Percentiles rank a stretch among this genome's conserved stretches.
These are phyloP conservation scores for human DNA, from an alignment of 2,113 vertebrate species.

Conservation along the genomic window GRCh38 chr12:125783501-125784000, in stretches of 20 bases:
- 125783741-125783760: background rate
- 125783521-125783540: too few relatives aligned
- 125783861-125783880: background rate
- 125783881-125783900: accelerated
- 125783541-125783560: background rate
- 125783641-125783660: background rate
- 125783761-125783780: background rate
- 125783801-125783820: background rate
- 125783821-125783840: background rate
- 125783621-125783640: too few relatives aligned
- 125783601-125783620: accelerated
- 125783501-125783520: too few relatives aligned
- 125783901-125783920: too few relatives aligned
- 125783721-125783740: accelerated
- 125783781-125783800: too few relatives aligned
- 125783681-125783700: background rate
- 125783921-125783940: background rate
- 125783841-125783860: background rate
- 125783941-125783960: too few relatives aligned
- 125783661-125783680: background rate
- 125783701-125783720: background rate
- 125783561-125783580: background rate
- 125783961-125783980: background rate
- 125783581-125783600: too few relatives aligned
- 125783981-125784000: background rate